These are phyloP conservation scores for Carettochelys insculpta DNA, from an alignment of 2,113 vertebrate genomes.

Conservation along the genomic window DNA sequence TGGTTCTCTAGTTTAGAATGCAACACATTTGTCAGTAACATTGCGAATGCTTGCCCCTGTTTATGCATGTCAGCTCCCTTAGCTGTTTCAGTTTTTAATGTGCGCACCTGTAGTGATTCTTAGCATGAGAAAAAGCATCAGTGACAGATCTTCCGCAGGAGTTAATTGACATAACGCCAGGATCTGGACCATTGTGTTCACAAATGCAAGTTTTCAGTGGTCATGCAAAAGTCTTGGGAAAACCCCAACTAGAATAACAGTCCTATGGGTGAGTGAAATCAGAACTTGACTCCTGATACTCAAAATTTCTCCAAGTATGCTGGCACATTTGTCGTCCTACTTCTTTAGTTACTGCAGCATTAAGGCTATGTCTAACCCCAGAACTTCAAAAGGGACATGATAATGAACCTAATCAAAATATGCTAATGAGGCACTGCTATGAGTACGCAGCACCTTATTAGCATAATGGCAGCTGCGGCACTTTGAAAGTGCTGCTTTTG, in stretches of 20 bases:
- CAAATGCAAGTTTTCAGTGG: not conserved
- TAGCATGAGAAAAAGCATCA: not conserved
- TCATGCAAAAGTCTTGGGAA: not conserved
- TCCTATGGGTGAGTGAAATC: not conserved
- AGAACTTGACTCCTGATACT: not conserved
- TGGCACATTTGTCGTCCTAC: not conserved
- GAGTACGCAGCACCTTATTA: no score
- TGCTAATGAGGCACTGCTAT: no score
- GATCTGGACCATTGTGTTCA: not conserved
- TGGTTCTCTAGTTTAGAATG: not conserved
- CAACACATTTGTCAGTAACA: not conserved
- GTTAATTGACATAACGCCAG: not conserved
- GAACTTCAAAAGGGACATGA: no score
- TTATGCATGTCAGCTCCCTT: not conserved
- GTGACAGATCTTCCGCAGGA: not conserved
- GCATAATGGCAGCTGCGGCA: no score
- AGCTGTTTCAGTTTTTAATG: not conserved
- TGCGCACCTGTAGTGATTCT: not conserved
- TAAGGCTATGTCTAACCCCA: not conserved
- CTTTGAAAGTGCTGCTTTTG: no score
- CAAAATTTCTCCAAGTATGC: not conserved
- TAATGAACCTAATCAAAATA: no score
- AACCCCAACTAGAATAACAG: not conserved
- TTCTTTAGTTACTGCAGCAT: not conserved
- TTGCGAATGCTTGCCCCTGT: not conserved